Conservation (phyloP, 2,888 invertebrate genomes). For the Dicyrtoma fusca region DNA sequence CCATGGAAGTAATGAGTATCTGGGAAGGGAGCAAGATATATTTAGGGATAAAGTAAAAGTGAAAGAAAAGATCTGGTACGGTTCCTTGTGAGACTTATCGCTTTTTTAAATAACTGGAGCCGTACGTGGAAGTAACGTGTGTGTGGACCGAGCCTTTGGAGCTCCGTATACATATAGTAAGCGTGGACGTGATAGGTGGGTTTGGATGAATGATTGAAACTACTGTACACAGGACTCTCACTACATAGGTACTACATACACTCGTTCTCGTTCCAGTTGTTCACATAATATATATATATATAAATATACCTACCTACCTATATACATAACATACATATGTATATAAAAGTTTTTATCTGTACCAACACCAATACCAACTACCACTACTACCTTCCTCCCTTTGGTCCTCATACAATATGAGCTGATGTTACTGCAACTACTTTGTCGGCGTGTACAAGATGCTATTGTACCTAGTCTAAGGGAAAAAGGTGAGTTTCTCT, state of each 20-base stretch:
- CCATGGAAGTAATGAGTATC: no score
- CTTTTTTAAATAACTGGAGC: not conserved
- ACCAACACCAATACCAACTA: no score
- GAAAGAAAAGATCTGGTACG: conserved; percentile 12
- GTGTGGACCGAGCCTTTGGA: not conserved
- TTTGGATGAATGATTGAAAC: conserved; percentile 8
- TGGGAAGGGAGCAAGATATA: not conserved
- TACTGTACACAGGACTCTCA: not conserved
- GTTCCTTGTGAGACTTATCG: conserved; percentile 6
- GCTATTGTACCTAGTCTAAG: not conserved
- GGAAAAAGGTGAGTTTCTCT: conserved; percentile 18
- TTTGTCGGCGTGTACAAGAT: no score
- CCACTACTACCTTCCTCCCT: not conserved
- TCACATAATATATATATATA: not conserved
- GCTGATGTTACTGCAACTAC: not conserved
- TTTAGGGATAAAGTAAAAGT: not conserved
- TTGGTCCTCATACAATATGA: not conserved
- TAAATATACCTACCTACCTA: not conserved
- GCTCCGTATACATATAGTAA: not conserved
- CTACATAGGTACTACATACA: not conserved
- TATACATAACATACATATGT: no score
- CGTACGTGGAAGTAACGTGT: not conserved
- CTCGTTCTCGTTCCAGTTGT: not conserved
- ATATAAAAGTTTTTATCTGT: no score
- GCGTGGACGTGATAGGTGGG: not conserved